Percentiles rank a stretch among this genome's conserved stretches.
These are phyloP conservation scores for Rhinophrynus dorsalis DNA, from an alignment of 2,797 vertebrate genomes.

Conservation along the genomic window DNA sequence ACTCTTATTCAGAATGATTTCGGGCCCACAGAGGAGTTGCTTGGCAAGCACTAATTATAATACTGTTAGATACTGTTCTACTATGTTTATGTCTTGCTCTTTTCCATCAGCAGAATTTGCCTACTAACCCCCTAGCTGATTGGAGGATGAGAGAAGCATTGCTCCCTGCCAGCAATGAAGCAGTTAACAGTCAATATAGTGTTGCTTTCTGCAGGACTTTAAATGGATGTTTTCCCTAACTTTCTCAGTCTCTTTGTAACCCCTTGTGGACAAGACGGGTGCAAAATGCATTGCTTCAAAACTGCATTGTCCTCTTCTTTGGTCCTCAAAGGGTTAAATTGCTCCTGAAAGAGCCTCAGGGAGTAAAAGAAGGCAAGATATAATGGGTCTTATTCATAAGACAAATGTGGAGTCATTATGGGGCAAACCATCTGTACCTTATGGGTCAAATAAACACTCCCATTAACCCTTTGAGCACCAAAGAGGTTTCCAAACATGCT, in stretches of 20 bases:
- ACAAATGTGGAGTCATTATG: too few relatives aligned
- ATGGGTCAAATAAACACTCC: too few relatives aligned
- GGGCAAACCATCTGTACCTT: too few relatives aligned
- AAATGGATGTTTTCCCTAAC: neutral
- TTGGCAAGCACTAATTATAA: neutral
- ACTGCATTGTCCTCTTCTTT: too few relatives aligned
- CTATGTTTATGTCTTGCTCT: neutral
- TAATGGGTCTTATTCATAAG: too few relatives aligned
- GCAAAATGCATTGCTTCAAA: too few relatives aligned
- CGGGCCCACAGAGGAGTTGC: neutral
- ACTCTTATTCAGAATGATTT: neutral
- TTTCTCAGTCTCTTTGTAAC: neutral
- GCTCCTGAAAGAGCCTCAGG: too few relatives aligned
- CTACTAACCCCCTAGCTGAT: neutral
- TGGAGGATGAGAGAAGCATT: neutral
- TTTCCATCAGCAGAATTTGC: neutral
- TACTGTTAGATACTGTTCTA: neutral
- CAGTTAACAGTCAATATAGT: neutral
- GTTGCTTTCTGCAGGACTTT: neutral
- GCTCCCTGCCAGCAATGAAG: neutral
- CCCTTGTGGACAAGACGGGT: too few relatives aligned
- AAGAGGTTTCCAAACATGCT: too few relatives aligned
- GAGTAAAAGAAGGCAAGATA: too few relatives aligned
- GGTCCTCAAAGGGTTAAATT: too few relatives aligned
- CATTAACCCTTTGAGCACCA: too few relatives aligned